Conservation (phyloP, 2,797 vertebrate genomes). For the Oophaga sylvatica region DNA sequence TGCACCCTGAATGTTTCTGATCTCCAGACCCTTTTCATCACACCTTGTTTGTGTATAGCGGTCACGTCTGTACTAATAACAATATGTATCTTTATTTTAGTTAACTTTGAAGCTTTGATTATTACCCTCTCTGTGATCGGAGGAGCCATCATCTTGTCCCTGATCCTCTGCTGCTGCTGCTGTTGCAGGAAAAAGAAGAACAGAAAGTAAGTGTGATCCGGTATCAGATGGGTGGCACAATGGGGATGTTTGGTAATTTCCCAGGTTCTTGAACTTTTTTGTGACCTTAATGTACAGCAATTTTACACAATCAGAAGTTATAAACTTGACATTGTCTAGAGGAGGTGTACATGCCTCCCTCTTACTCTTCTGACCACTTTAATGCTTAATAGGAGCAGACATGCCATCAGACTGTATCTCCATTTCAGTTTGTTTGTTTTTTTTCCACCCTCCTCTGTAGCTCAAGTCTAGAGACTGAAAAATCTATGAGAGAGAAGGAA, state of each 20-base stretch:
- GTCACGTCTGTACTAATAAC: background rate
- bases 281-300: too few species aligned
- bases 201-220: conserved; percentile 74
- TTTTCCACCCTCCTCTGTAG: background rate
- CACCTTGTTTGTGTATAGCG: background rate
- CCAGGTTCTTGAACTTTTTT: too few species aligned
- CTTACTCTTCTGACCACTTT: too few species aligned
- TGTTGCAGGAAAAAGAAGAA: conserved; percentile 80
- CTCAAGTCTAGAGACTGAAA: conserved; percentile 77
- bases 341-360: too few species aligned
- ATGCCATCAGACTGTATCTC: too few species aligned
- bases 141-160: conserved; percentile 75
- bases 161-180: conserved; percentile 83
- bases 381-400: too few species aligned
- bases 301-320: too few species aligned
- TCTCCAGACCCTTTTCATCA: background rate
- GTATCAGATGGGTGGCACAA: background rate
- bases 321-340: too few species aligned
- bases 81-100: conserved; percentile 67
- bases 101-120: conserved; percentile 92
- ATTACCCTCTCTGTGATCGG: conserved; percentile 85
- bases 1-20: background rate
- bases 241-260: background rate
- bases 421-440: background rate
- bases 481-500: conserved; percentile 75